These are phyloP conservation scores for Steinernema khuongi DNA, from an alignment of 1,140 invertebrate species.

Conservation along the genomic window DNA sequence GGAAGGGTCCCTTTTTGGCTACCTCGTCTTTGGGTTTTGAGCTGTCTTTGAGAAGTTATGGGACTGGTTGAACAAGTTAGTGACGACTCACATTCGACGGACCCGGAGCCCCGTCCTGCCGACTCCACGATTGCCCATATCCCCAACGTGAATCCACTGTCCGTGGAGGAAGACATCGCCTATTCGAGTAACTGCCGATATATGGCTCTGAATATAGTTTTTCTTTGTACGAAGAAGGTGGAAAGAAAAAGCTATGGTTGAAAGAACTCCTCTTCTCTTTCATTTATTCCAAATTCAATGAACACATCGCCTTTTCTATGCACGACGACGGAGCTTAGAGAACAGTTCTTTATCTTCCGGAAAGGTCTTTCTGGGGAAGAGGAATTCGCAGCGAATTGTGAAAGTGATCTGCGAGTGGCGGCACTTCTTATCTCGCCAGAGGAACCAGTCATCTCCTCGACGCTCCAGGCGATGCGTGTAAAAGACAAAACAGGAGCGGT, in stretches of 20 bases:
- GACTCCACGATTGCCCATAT: no score
- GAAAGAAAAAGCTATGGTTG: background rate
- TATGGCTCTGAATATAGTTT: no score
- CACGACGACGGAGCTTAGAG: slow-evolving; percentile 21
- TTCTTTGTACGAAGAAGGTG: background rate
- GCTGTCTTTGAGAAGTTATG: no score
- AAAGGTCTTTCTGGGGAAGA: slow-evolving; percentile 41
- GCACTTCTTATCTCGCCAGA: slow-evolving; percentile 52
- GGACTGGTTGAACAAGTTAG: no score
- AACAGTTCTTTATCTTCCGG: slow-evolving; percentile 46
- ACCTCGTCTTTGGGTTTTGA: no score
- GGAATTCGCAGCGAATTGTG: slow-evolving; percentile 51
- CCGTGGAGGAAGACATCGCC: no score
- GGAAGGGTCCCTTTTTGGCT: no score
- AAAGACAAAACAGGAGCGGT: slow-evolving; percentile 51
- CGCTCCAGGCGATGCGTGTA: slow-evolving; percentile 50
- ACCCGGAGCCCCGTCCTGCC: no score
- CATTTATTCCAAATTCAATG: background rate
- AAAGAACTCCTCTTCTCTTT: slow-evolving; percentile 13
- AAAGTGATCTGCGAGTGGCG: slow-evolving; percentile 50
- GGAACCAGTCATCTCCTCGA: slow-evolving; percentile 47
- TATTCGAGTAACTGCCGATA: no score
- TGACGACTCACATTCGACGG: no score
- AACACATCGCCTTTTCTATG: slow-evolving; percentile 20
- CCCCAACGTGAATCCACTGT: no score